Conservation (phyloP, 2,888 invertebrate species). For the Chironomus riparius region DNA sequence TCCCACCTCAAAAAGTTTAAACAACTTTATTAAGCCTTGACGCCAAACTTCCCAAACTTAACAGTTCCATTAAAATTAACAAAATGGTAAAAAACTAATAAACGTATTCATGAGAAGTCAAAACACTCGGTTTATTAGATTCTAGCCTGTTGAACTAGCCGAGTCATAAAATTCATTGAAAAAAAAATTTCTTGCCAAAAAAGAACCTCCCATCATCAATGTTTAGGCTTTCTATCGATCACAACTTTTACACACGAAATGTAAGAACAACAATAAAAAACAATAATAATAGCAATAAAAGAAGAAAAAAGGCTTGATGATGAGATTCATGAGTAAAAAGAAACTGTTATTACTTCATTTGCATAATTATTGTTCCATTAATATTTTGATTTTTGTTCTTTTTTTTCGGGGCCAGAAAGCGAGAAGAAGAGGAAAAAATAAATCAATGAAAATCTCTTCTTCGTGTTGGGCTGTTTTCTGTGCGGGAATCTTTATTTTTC, state of each 20-base stretch:
- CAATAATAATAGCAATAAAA: not conserved
- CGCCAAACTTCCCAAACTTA: too few relatives aligned
- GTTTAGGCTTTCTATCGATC: not conserved
- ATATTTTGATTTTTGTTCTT: not conserved
- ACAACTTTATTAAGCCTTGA: too few relatives aligned
- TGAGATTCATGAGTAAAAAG: too few relatives aligned
- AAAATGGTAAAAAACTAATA: too few relatives aligned
- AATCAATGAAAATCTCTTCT: not conserved
- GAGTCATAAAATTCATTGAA: not conserved
- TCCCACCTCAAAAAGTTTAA: too few relatives aligned
- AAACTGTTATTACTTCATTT: conserved; percentile 13
- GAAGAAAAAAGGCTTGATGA: not conserved
- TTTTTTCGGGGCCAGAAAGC: not conserved
- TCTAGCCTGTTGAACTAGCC: not conserved
- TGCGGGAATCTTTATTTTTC: not conserved
- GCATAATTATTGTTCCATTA: conserved; percentile 24
- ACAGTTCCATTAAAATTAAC: too few relatives aligned
- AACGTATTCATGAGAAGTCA: too few relatives aligned
- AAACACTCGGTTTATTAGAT: too few relatives aligned
- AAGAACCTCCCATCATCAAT: not conserved
- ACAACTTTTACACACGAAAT: not conserved
- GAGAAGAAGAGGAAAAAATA: not conserved
- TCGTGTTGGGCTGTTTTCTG: not conserved
- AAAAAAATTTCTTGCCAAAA: not conserved
- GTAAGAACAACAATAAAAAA: not conserved